phyloP scores from a whole-genome alignment of 2,113 vertebrate species.

The Pimephales promelas region DNA sequence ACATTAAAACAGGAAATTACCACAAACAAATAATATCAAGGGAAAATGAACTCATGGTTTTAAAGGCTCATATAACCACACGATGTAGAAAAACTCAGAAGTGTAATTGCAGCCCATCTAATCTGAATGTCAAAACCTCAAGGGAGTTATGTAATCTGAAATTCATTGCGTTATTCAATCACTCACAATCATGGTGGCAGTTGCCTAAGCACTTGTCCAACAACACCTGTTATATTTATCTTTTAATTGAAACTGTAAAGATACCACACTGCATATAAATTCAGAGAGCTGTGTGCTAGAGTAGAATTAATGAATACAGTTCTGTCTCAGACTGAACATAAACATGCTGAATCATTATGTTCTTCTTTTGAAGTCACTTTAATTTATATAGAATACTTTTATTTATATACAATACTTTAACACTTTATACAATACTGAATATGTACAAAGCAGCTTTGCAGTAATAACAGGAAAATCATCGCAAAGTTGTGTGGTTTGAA shows the following conservation, averaged over 20 bases:
- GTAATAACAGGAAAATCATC: no score
- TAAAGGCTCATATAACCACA: conserved; percentile 5
- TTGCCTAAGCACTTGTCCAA: conserved; percentile 52
- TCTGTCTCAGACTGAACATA: not conserved
- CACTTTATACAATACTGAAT: no score
- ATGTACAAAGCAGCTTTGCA: no score
- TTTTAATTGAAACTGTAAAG: conserved; percentile 69
- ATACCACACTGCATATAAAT: conserved; percentile 53
- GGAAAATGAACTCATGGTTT: not conserved
- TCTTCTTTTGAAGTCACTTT: no score
- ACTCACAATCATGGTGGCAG: conserved; percentile 54
- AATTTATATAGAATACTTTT: no score
- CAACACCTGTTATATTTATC: conserved; percentile 66
- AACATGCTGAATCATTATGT: not conserved
- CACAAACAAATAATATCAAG: conserved; percentile 11
- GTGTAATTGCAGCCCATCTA: conserved; percentile 20
- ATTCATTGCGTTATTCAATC: conserved; percentile 48
- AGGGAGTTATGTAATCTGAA: conserved; percentile 37
- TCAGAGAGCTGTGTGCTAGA: not conserved
- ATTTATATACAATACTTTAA: no score
- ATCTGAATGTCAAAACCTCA: conserved; percentile 25
- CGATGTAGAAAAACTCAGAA: not conserved
- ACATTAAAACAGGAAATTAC: conserved; percentile 15
- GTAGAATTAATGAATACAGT: conserved; percentile 7
- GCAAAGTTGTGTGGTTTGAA: no score